These are phyloP conservation scores for Tuta absoluta DNA, from an alignment of 2,888 invertebrate genomes.

Conservation along the genomic window DNA sequence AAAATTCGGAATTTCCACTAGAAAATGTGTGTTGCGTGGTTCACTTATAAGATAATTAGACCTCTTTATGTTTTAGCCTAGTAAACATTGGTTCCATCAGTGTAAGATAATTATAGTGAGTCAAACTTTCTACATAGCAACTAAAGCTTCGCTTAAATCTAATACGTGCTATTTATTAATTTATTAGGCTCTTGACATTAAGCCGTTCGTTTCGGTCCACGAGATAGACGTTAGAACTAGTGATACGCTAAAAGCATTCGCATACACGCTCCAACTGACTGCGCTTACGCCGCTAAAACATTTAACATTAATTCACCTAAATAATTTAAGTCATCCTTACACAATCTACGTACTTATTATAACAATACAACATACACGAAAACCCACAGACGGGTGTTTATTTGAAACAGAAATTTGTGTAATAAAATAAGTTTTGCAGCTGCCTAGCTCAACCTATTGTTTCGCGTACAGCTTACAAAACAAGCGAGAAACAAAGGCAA, in stretches of 20 bases:
- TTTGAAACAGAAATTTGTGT: background rate
- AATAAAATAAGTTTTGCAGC: conserved; percentile 6
- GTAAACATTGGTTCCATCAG: conserved; percentile 70
- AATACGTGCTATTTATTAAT: conserved; percentile 59
- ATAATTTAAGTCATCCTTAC: conserved; percentile 12
- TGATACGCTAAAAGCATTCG: conserved; percentile 48
- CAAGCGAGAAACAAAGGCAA: conserved; percentile 12
- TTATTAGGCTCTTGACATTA: conserved; percentile 56
- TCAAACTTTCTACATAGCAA: conserved; percentile 59
- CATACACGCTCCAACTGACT: conserved; percentile 41
- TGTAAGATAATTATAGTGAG: conserved; percentile 43
- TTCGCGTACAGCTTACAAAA: conserved; percentile 13
- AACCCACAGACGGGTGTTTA: background rate
- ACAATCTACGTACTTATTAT: conserved; percentile 4
- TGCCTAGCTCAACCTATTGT: conserved; percentile 4
- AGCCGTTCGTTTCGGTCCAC: conserved; percentile 63
- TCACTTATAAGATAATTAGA: conserved; percentile 61
- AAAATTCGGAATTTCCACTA: too few species aligned
- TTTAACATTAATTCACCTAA: conserved; percentile 24
- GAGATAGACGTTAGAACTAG: conserved; percentile 54
- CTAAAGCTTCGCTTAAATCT: conserved; percentile 62
- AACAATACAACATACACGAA: conserved; percentile 4
- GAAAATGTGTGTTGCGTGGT: conserved; percentile 32
- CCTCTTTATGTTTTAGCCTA: conserved; percentile 63
- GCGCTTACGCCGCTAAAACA: background rate